Conservation (phyloP, 2,797 vertebrate genomes). For the Mastacembelus armatus region DNA sequence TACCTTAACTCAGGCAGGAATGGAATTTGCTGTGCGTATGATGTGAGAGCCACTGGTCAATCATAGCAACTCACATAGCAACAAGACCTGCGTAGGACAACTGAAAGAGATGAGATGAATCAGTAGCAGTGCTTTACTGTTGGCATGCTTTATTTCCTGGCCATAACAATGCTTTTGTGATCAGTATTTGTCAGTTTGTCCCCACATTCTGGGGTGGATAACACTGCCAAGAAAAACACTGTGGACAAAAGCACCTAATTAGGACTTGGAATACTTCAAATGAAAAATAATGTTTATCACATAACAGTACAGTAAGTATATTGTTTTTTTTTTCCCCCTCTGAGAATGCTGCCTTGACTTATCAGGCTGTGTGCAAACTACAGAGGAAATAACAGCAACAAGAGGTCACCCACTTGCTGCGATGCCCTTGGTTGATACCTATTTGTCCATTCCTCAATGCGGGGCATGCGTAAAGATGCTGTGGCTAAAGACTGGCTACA, state of each 20-base stretch:
- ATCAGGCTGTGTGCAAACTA: slow-evolving; percentile 3
- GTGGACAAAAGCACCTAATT: slow-evolving; percentile 50
- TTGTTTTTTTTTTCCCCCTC: slow-evolving; percentile 36
- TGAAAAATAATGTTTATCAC: slow-evolving; percentile 44
- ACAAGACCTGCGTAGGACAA: slow-evolving; percentile 68
- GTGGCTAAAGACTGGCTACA: slow-evolving; percentile 51
- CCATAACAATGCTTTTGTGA: slow-evolving; percentile 48
- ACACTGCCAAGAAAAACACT: slow-evolving; percentile 51
- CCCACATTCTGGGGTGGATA: slow-evolving; percentile 36
- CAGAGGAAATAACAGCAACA: slow-evolving; percentile 42
- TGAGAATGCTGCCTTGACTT: slow-evolving; percentile 21
- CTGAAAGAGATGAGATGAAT: slow-evolving; percentile 68
- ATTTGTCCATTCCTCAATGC: slow-evolving; percentile 53
- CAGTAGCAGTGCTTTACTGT: slow-evolving; percentile 54
- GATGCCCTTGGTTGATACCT: slow-evolving; percentile 45
- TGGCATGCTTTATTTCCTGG: slow-evolving; percentile 49
- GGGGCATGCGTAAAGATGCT: slow-evolving; percentile 63
- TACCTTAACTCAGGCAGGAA: slow-evolving; percentile 45
- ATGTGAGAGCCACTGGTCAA: slow-evolving; percentile 64
- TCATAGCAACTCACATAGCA: slow-evolving; percentile 77
- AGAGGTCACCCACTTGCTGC: slow-evolving; percentile 38
- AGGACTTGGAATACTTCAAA: slow-evolving; percentile 47
- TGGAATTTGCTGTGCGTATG: slow-evolving; percentile 32
- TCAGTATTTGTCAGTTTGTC: slow-evolving; percentile 53
- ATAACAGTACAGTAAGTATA: too few relatives aligned